Conservation (phyloP, 2,888 invertebrate genomes). For the Tromatobia lineatoria region DNA sequence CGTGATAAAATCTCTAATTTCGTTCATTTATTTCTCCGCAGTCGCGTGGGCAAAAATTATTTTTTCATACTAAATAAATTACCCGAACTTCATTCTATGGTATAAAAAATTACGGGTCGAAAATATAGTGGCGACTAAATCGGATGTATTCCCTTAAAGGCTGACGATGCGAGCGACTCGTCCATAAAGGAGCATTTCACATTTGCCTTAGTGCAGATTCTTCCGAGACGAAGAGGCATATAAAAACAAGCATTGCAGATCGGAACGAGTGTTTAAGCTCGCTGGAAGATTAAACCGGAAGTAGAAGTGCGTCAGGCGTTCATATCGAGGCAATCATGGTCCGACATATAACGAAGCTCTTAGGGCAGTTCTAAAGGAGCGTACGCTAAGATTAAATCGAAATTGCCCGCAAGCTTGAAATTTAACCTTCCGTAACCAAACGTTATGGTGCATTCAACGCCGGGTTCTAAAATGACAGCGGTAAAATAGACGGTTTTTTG, state of each 20-base stretch:
- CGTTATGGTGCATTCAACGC: neutral
- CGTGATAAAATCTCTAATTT: too few relatives aligned
- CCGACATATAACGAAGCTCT: neutral
- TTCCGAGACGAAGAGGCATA: neutral
- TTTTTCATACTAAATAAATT: too few relatives aligned
- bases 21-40: too few relatives aligned
- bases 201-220: neutral
- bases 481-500: neutral
- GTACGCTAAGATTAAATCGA: slow-evolving; percentile 42
- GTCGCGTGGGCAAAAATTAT: too few relatives aligned
- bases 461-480: neutral
- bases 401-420: slow-evolving; percentile 23
- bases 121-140: too few relatives aligned
- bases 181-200: slow-evolving; percentile 22
- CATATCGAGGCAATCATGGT: neutral
- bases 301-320: neutral
- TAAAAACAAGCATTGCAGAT: neutral
- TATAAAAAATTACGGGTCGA: too few relatives aligned
- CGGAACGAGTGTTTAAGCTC: slow-evolving; percentile 9
- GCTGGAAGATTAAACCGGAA: slow-evolving; percentile 39
- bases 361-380: neutral
- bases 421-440: slow-evolving; percentile 3
- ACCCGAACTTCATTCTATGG: too few relatives aligned
- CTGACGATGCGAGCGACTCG: slow-evolving; percentile 7
- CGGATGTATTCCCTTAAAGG: too few relatives aligned